These are phyloP conservation scores for Chanos chanos DNA, from an alignment of 2,797 vertebrate genomes.

Conservation along the genomic window DNA sequence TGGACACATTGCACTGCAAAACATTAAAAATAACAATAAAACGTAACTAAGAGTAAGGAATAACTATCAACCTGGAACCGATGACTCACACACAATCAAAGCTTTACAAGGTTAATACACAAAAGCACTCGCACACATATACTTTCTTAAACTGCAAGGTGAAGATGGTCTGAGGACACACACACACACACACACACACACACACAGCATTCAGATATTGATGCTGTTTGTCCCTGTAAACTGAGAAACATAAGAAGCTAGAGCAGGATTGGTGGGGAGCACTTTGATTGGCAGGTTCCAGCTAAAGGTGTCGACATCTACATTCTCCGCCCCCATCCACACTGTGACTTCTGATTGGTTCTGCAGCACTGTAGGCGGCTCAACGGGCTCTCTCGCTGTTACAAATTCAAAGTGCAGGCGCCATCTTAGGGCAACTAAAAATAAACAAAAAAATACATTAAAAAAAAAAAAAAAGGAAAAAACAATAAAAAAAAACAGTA, in stretches of 20 bases:
- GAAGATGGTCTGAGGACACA: too few species aligned
- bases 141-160: too few species aligned
- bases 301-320: slow-evolving; percentile 96
- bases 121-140: neutral
- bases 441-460: neutral
- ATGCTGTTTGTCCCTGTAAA: slow-evolving; percentile 89
- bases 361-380: slow-evolving; percentile 76
- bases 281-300: slow-evolving; percentile 97
- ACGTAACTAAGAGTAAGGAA: slow-evolving; percentile 20
- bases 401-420: slow-evolving; percentile 96
- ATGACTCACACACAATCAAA: too few species aligned
- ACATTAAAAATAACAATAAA: slow-evolving; percentile 42
- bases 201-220: slow-evolving; percentile 84
- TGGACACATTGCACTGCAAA: slow-evolving; percentile 33
- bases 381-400: slow-evolving; percentile 79
- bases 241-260: slow-evolving; percentile 89
- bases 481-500: neutral
- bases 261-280: slow-evolving; percentile 89
- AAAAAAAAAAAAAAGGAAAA: neutral
- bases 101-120: neutral
- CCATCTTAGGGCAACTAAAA: slow-evolving; percentile 88
- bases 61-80: slow-evolving; percentile 31
- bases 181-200: slow-evolving; percentile 6
- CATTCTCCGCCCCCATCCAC: slow-evolving; percentile 87
- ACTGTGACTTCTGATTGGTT: slow-evolving; percentile 82